Conservation (phyloP, 2,888 invertebrate genomes). For the Spodoptera littoralis region DNA sequence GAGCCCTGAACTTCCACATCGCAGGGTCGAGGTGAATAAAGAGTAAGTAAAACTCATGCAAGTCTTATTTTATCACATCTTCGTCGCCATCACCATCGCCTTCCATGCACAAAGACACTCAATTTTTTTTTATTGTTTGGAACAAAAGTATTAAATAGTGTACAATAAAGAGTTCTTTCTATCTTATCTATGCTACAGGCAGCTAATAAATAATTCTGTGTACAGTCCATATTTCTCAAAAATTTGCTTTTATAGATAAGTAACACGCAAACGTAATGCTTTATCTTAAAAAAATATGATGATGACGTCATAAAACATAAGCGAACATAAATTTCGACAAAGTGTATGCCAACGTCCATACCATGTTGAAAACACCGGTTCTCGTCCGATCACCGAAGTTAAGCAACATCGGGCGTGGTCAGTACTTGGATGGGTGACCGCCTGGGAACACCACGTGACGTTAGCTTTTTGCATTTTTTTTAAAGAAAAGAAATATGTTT, state of each 20-base stretch:
- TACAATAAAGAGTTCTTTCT: too few species aligned
- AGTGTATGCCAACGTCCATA: slow-evolving; percentile 72
- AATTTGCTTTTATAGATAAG: too few species aligned
- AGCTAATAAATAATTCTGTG: too few species aligned
- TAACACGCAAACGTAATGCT: not conserved
- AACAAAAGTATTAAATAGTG: too few species aligned
- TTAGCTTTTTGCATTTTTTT: slow-evolving; percentile 78
- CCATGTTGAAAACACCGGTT: slow-evolving; percentile 84
- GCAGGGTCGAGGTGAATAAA: slow-evolving; percentile 65
- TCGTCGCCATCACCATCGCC: too few species aligned
- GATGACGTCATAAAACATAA: slow-evolving; percentile 22
- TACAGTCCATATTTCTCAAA: too few species aligned
- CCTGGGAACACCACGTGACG: slow-evolving; percentile 76
- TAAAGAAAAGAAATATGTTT: too few species aligned
- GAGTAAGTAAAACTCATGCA: slow-evolving; percentile 56
- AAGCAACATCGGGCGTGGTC: slow-evolving; percentile 85
- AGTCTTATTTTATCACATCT: too few species aligned
- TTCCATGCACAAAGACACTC: too few species aligned
- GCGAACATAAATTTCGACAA: too few species aligned
- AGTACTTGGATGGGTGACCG: slow-evolving; percentile 83
- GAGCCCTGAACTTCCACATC: slow-evolving; percentile 60
- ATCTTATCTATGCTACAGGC: too few species aligned
- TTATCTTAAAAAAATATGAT: not conserved
- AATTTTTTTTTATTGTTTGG: too few species aligned
- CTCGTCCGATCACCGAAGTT: slow-evolving; percentile 87